A percentile compares a stretch with the other conserved stretches of the same genome.
Evolutionary conservation across 2,797 vertebrate genomes (phyloP).

Genomic region (Miichthys miiuy): DNA sequence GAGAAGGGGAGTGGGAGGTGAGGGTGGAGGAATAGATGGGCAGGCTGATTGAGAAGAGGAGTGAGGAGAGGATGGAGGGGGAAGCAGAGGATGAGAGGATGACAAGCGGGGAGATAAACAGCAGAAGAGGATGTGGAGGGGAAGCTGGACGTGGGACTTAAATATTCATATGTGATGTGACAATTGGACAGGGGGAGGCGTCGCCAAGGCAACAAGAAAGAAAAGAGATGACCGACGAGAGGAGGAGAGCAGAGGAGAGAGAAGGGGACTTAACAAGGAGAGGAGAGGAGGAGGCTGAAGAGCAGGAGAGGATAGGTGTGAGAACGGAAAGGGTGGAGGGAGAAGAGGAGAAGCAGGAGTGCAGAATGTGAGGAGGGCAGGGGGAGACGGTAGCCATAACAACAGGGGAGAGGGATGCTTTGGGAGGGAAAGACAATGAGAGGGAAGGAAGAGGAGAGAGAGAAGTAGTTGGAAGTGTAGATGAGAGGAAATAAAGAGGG

Average conservation of each 20-base stretch:
- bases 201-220: constrained; percentile 50
- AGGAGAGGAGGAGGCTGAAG: background rate
- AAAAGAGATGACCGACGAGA: background rate
- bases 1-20: background rate
- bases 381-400: constrained; percentile 9
- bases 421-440: background rate
- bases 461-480: background rate
- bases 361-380: background rate
- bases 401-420: constrained; percentile 7
- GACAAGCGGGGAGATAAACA: constrained; percentile 43
- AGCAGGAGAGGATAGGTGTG: too few species aligned
- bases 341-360: background rate
- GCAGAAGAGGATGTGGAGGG: constrained; percentile 41
- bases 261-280: background rate
- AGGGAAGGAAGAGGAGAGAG: background rate
- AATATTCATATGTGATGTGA: constrained; percentile 72
- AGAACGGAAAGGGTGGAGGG: background rate
- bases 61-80: background rate
- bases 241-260: background rate
- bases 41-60: constrained; percentile 1
- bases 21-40: background rate
- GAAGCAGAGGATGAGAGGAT: background rate
- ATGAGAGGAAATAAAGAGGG: background rate
- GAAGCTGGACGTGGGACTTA: constrained; percentile 47
- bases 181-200: constrained; percentile 43